Conservation (phyloP, 2,797 vertebrate genomes). For the Spinus olivaceus region DNA sequence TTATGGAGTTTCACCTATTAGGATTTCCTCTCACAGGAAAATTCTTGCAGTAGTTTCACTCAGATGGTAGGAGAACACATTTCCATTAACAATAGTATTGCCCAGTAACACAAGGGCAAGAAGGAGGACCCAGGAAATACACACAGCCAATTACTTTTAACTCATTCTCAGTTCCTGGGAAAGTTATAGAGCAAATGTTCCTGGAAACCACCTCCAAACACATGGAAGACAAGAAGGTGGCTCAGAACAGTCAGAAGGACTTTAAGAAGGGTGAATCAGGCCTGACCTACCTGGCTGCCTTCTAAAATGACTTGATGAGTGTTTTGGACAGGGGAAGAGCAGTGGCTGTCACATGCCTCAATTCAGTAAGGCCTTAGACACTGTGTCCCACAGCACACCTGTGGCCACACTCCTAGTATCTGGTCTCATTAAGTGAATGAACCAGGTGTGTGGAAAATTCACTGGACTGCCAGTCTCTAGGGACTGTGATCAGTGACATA, state of each 20-base stretch:
- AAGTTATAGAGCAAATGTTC: not conserved
- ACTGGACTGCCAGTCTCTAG: not conserved
- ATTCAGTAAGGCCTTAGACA: not conserved
- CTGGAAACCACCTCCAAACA: not conserved
- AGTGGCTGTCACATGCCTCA: not conserved
- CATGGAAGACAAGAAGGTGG: not conserved
- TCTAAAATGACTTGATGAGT: not conserved
- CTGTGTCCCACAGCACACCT: not conserved
- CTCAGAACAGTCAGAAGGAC: not conserved
- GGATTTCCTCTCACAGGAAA: not conserved
- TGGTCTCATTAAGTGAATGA: not conserved
- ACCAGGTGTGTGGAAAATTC: not conserved
- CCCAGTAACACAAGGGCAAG: not conserved
- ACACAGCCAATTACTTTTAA: not conserved
- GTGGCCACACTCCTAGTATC: not conserved
- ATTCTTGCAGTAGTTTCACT: not conserved
- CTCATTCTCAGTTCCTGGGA: not conserved
- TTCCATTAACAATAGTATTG: not conserved
- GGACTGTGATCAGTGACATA: not conserved
- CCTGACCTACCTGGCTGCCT: accelerated
- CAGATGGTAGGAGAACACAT: not conserved
- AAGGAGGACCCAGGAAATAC: not conserved
- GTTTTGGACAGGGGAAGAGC: not conserved
- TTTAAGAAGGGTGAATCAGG: not conserved
- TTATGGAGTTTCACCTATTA: not conserved